A percentile compares a stretch with the other conserved stretches of the same genome.
These are phyloP conservation scores for Serilophus lunatus DNA, from an alignment of 2,113 vertebrate genomes.

Conservation along the genomic window DNA sequence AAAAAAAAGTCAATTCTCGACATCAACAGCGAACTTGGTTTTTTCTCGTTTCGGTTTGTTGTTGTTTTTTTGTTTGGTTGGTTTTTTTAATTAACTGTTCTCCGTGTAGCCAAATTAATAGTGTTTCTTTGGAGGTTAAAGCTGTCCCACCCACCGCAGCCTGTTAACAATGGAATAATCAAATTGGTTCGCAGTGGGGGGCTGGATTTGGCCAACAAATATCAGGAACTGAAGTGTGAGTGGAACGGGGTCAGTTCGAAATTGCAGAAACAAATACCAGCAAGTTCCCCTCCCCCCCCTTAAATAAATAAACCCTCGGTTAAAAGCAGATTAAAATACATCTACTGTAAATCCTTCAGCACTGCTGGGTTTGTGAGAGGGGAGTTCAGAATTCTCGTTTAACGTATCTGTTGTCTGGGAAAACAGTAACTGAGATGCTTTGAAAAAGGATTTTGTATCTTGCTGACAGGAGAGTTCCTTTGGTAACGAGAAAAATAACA, in stretches of 20 bases:
- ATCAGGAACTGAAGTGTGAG: rapidly evolving
- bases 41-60: too few species aligned
- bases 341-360: background rate
- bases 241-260: background rate
- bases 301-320: background rate
- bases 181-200: background rate
- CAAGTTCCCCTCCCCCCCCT: background rate
- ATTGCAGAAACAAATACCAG: background rate
- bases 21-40: background rate
- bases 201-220: background rate
- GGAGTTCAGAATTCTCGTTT: background rate
- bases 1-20: background rate
- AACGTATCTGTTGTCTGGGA: background rate
- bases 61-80: too few species aligned
- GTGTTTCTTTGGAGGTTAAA: background rate
- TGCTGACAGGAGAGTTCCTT: background rate
- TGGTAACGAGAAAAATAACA: background rate
- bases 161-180: background rate
- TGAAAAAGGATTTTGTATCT: background rate
- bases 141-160: background rate
- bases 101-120: background rate
- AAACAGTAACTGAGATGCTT: background rate
- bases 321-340: background rate
- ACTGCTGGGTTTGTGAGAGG: background rate
- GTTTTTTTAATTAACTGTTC: background rate